Base-by-base conservation (phyloP, 1,140 invertebrate species). In the Bicyclus anynana region DNA sequence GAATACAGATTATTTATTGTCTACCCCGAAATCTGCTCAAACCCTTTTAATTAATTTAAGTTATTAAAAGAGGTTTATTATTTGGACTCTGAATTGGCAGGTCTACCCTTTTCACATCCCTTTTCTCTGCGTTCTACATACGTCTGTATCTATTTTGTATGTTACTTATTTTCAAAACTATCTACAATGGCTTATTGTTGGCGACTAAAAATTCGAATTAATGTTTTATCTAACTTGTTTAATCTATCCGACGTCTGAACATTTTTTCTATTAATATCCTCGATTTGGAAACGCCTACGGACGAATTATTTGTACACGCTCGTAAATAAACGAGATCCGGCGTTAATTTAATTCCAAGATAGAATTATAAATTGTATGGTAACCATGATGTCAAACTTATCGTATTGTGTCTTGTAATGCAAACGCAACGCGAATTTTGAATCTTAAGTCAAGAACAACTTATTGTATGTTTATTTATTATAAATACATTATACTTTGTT, bases 321-420 rank as follows among this genome's bases (percentile, higher is more conserved):
- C 17, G 20, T 10, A 44, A 44, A 44, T 44, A 21, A 21, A 40
- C 7, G 13, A 16, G 17, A 40, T 33, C 13, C 14, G 17, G 7
- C 13, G 27, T 50, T 50, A 27, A 50, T 29, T 29, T 27, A 50
- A 50, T 50, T 50, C 48, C n/a, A 21, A 50, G 20, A 50, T 50
- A 35, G 17, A 50, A 7, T 29, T 33, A 33, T 33, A 12, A 12
- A 4, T 48, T 18, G 16, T 33, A 49, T 33, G 48, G n/a, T 17
- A 33, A 29, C 26, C 26, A 20, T 7, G 17, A 27, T 27, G 29
- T 33, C 29, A 12, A 4, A 7, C 2, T 33, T 12, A 33, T 33
- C n/a, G 9, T 33, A 33, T 33, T 33, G 29, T 33, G 10, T 33
- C 29, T 10, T 12, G 10, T 12, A 12, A 33, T 33, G n/a, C 27